Percentiles rank a stretch among this genome's conserved stretches.
Evolutionary conservation across 2,113 vertebrate genomes (phyloP).

Genomic region (Chloroceryle aenea): DNA sequence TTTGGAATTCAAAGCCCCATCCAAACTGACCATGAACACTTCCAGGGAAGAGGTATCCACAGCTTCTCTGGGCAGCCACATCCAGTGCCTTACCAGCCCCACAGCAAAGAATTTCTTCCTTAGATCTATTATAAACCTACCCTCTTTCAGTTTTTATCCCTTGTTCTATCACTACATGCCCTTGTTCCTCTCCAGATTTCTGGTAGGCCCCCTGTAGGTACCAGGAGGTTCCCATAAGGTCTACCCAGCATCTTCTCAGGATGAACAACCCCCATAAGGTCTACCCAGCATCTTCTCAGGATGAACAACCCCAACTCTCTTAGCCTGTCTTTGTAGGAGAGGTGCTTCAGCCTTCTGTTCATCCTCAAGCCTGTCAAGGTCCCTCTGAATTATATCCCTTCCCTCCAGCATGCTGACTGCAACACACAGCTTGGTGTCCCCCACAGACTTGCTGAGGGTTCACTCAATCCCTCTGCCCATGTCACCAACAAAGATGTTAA

Average conservation of each 20-base stretch:
- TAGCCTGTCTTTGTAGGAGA: not conserved
- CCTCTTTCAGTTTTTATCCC: not conserved
- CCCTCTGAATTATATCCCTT: not conserved
- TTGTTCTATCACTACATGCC: not conserved
- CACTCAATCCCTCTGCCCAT: not conserved
- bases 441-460: not conserved
- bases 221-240: not conserved
- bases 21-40: not conserved
- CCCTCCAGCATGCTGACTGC: not conserved
- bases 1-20: not conserved
- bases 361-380: not conserved
- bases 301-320: too few relatives aligned
- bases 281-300: too few relatives aligned
- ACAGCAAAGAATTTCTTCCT: too few relatives aligned
- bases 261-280: not conserved
- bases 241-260: too few relatives aligned
- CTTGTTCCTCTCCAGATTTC: not conserved
- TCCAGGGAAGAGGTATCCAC: not conserved
- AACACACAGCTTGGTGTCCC: not conserved
- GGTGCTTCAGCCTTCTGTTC: not conserved
- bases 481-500: not conserved
- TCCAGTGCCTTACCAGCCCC: too few relatives aligned
- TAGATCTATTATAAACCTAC: too few relatives aligned
- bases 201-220: not conserved
- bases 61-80: not conserved